These are phyloP conservation scores for Pseudoips prasinana DNA, from an alignment of 2,888 invertebrate genomes.

Conservation along the genomic window DNA sequence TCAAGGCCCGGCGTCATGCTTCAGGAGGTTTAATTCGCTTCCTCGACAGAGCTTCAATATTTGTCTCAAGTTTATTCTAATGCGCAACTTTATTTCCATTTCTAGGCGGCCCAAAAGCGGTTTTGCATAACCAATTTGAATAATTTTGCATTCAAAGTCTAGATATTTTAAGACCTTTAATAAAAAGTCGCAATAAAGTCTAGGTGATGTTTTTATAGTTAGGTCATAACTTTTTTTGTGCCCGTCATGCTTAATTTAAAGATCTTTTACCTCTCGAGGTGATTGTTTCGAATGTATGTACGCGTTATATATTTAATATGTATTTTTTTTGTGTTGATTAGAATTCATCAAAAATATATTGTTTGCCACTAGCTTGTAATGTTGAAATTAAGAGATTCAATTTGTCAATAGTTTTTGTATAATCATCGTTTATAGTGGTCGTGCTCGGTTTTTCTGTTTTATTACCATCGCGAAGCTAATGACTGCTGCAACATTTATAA, in stretches of 20 bases:
- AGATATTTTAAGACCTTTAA: conserved; percentile 38
- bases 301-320: conserved; percentile 43
- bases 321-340: conserved; percentile 39
- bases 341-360: conserved; percentile 39
- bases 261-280: conserved; percentile 39
- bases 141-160: conserved; percentile 44
- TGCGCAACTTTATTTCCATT: conserved; percentile 25
- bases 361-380: conserved; percentile 39
- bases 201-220: conserved; percentile 41
- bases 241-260: conserved; percentile 43
- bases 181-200: conserved; percentile 40
- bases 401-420: conserved; percentile 68
- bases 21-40: conserved; percentile 53
- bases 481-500: conserved; percentile 58
- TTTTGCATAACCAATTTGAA: conserved; percentile 48
- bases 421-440: conserved; percentile 44
- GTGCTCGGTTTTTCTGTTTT: conserved; percentile 48
- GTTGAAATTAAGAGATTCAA: conserved; percentile 59
- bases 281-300: conserved; percentile 43
- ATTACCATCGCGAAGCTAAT: conserved; percentile 52
- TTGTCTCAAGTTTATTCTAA: conserved; percentile 27
- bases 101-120: conserved; percentile 29
- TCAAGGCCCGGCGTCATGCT: conserved; percentile 71
- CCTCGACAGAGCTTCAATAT: conserved; percentile 26
- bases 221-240: conserved; percentile 36